A percentile compares a stretch with the other conserved stretches of the same genome.
These are phyloP conservation scores for Actinia equina DNA, from an alignment of 64 coral and sea anemone species.

Conservation along the genomic window DNA sequence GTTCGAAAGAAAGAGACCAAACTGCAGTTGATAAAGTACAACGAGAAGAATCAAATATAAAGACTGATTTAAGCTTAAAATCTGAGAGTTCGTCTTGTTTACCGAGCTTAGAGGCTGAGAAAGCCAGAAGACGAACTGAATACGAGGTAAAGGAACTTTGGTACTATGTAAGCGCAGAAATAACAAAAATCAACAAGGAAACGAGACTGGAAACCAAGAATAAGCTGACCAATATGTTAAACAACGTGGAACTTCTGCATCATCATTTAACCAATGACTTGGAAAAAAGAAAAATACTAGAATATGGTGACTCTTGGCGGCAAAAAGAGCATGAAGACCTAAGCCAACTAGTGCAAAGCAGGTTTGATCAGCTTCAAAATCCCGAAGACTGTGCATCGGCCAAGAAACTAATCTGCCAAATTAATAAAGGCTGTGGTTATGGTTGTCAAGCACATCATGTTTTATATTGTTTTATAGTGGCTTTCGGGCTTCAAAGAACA, in stretches of 20 bases:
- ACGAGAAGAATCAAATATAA: neutral
- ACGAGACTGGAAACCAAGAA: neutral
- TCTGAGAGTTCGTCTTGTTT: neutral
- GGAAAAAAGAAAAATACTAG: constrained; percentile 71
- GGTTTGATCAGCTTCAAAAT: constrained; percentile 71
- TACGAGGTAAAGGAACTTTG: constrained; percentile 86
- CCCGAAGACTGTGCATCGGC: constrained; percentile 77
- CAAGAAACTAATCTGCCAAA: constrained; percentile 84
- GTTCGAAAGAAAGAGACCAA: neutral
- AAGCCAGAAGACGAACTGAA: constrained; percentile 53
- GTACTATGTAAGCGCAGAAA: constrained; percentile 94
- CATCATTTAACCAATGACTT: constrained; percentile 66
- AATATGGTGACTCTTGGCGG: constrained; percentile 54
- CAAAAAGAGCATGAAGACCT: constrained; percentile 69
- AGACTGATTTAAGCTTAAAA: neutral
- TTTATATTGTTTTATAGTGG: constrained; percentile 93
- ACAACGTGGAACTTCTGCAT: constrained; percentile 67
- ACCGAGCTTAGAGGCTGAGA: constrained; percentile 12
- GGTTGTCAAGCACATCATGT: constrained; percentile 95
- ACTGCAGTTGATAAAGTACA: neutral
- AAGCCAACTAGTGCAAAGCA: constrained; percentile 78
- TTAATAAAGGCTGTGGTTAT: constrained; percentile 96
- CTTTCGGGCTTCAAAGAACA: constrained; percentile 79
- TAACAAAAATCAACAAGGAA: constrained; percentile 67
- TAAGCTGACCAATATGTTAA: constrained; percentile 50